Evolutionary conservation across 2,113 vertebrate genomes (phyloP), one percentile per base, ranked within the genome.

Genomic region (Scolopax mira): DNA sequence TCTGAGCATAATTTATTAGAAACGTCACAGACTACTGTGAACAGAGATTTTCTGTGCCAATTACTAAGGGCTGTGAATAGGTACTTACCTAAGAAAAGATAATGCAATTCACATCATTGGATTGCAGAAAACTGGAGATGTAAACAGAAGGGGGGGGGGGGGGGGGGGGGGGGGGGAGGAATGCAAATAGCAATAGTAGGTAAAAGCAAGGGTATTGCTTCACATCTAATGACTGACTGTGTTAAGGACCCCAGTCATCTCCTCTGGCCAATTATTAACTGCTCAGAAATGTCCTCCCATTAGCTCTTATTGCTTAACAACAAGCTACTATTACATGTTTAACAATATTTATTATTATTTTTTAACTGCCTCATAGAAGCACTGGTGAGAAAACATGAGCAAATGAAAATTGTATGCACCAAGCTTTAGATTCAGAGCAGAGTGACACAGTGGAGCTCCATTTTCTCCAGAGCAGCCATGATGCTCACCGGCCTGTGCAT

Each of bases 211-310:
- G 42, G 37, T 93, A 84, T 94, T 85, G 83, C 83, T 94, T 93
- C 90, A 67, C 42, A 10, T 90, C 80, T 92, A 88, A 93, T 73
- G 75, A 91, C 66, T 77, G 79, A 83, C 75, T 66, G 39, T 61
- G 46, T 85, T 80, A 90, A 90, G 72, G n/a, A 85, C 58, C 54
- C 11, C 83, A 90, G 88, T 64, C 79, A 24, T 90, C 75, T 93
- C 72, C 79, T 93, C 85, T 88, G 83, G 85, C 72, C 92, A 95
- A 93, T 86, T 86, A 95, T 92, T 92, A 95, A 88, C 94, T 58
- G 51, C 72, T 86, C 18, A 21, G 73, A 94, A 94, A 92, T 92
- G 72, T 90, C 60, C 79, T 80, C 67, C 75, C 57, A 71, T 92
- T 93, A 94, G 79, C 71, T 92, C 71, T 83, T 77, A 83, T 64